Conservation (phyloP, 2,888 invertebrate species). For the Coelopa pilipes region DNA sequence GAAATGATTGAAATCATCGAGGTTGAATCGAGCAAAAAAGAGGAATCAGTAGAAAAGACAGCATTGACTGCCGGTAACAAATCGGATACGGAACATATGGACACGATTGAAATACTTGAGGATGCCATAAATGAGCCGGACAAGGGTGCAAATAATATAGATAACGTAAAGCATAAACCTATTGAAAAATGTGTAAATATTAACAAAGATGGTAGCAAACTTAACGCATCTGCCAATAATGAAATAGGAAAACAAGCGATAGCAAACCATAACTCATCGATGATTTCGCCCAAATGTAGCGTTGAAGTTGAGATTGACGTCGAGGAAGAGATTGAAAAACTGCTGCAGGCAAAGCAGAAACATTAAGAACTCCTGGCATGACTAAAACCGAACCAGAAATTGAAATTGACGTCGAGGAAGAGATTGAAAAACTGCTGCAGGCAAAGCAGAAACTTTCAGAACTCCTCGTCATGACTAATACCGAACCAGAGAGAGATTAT, state of each 20-base stretch:
- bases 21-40: not conserved
- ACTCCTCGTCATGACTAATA: not conserved
- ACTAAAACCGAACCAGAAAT: slow-evolving; percentile 10
- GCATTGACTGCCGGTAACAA: not conserved
- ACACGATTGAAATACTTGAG: slow-evolving; percentile 15
- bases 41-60: not conserved
- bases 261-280: not conserved
- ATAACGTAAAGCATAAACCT: not conserved
- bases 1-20: slow-evolving; percentile 8
- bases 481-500: slow-evolving; percentile 12
- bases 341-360: not conserved
- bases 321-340: slow-evolving; percentile 42
- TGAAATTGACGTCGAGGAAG: slow-evolving; percentile 38
- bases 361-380: not conserved
- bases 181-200: no score
- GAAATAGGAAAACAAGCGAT: not conserved
- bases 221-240: slow-evolving; percentile 15
- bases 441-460: no score
- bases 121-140: slow-evolving; percentile 4
- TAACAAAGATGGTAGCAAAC: not conserved
- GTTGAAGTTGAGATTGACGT: slow-evolving; percentile 39
- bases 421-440: slow-evolving; percentile 38
- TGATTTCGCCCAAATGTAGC: not conserved
- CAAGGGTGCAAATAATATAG: not conserved
- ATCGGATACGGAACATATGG: slow-evolving; percentile 14